Conservation (phyloP, 1,140 invertebrate genomes). For the Macrostomum lignano region DNA sequence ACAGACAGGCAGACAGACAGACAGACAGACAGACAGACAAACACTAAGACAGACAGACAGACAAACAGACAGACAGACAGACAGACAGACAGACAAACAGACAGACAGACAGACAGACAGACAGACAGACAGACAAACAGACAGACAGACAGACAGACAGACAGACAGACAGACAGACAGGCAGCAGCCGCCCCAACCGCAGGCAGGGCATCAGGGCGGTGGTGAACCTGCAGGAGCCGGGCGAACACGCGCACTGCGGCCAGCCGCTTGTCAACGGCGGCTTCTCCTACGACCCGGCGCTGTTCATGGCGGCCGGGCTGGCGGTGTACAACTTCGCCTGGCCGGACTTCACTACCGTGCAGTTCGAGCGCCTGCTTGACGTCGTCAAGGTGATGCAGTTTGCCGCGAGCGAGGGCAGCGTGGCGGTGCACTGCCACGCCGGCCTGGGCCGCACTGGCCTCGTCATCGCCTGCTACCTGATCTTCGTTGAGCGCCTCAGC, state of each 20-base stretch:
- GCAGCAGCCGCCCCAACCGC: too few relatives aligned
- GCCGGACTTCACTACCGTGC: neutral
- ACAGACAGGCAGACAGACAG: too few relatives aligned
- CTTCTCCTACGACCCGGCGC: constrained; percentile 44
- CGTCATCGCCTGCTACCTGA: constrained; percentile 52
- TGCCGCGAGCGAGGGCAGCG: constrained; percentile 46
- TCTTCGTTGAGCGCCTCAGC: constrained; percentile 43
- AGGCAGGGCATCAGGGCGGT: constrained; percentile 49
- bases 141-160: too few relatives aligned
- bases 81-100: too few relatives aligned
- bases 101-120: too few relatives aligned
- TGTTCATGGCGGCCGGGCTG: constrained; percentile 46
- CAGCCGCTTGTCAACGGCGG: constrained; percentile 37
- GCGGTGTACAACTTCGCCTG: constrained; percentile 42
- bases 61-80: too few relatives aligned
- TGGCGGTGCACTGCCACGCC: constrained; percentile 63
- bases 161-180: too few relatives aligned
- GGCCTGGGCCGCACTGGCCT: constrained; percentile 55
- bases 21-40: too few relatives aligned
- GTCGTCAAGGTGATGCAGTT: constrained; percentile 64
- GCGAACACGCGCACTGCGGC: constrained; percentile 54
- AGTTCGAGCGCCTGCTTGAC: constrained; percentile 32
- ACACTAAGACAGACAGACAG: too few relatives aligned
- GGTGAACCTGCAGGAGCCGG: constrained; percentile 49
- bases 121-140: too few relatives aligned